phyloP scores from a whole-genome alignment of 1,140 invertebrate genomes.

The Centruroides vittatus region DNA sequence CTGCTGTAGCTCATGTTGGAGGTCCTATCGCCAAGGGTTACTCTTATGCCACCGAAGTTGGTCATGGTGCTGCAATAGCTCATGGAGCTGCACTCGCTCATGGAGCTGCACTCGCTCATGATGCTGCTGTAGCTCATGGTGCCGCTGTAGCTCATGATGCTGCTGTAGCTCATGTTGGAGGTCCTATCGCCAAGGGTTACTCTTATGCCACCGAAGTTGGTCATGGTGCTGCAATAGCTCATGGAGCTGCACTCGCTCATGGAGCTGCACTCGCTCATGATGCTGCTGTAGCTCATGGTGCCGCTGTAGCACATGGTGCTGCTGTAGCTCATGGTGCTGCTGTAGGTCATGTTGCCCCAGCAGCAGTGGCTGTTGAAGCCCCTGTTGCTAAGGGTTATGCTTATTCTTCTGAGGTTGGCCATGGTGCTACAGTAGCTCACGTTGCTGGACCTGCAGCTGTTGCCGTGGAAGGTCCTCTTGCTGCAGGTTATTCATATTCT shows the following conservation, averaged over 20 bases:
- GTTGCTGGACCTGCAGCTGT: neutral
- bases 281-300: too few species aligned
- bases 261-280: neutral
- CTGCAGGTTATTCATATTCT: slow-evolving; percentile 5
- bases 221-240: neutral
- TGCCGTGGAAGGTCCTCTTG: neutral
- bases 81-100: neutral
- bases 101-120: neutral
- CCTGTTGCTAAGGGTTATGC: neutral
- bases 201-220: slow-evolving; percentile 5
- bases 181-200: neutral
- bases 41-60: slow-evolving; percentile 5
- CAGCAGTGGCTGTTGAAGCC: neutral
- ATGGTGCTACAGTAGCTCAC: neutral
- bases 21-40: neutral
- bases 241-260: neutral
- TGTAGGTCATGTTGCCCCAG: neutral
- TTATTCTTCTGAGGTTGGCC: slow-evolving; percentile 3
- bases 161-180: neutral
- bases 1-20: neutral
- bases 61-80: neutral
- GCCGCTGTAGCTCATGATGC: neutral
- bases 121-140: neutral
- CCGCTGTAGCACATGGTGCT: too few species aligned
- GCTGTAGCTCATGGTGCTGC: neutral